phyloP scores from a whole-genome alignment of 1,140 invertebrate genomes.

The Drosophila oshimai region DNA sequence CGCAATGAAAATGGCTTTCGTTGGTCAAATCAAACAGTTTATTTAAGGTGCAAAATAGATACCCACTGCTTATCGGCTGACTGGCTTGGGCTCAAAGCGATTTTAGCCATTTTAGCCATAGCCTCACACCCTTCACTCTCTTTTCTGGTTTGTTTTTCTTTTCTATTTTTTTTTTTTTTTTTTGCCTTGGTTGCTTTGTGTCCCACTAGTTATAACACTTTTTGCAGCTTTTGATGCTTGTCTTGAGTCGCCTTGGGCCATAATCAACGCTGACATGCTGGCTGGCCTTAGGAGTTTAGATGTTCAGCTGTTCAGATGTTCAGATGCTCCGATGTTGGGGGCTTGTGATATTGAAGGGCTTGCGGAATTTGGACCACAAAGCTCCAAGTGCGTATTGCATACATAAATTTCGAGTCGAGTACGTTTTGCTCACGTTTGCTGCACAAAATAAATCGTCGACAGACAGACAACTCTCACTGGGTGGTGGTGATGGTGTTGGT shows the following conservation, averaged over 20 bases:
- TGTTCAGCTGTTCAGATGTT: neutral
- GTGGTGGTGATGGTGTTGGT: neutral
- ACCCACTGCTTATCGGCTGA: neutral
- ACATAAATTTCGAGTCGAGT: constrained; percentile 39
- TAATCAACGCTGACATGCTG: constrained; percentile 35
- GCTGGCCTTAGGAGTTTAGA: neutral
- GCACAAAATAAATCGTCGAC: constrained; percentile 47
- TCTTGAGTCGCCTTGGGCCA: constrained; percentile 21
- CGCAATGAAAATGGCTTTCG: neutral
- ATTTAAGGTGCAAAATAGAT: constrained; percentile 12
- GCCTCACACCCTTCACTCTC: neutral
- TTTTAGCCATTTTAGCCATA: neutral
- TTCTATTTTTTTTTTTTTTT: neutral
- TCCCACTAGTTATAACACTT: constrained; percentile 14
- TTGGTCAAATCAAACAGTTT: constrained; percentile 21
- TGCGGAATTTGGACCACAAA: constrained; percentile 30
- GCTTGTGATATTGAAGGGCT: constrained; percentile 13
- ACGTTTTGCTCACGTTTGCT: constrained; percentile 34
- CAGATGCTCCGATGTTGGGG: neutral
- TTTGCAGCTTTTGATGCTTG: constrained; percentile 16
- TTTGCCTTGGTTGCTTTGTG: neutral
- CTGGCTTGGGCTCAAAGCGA: neutral
- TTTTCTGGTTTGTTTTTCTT: neutral
- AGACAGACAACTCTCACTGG: neutral
- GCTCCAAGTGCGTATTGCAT: constrained; percentile 51